Percentiles rank a stretch among this genome's conserved stretches.
phyloP scores from a whole-genome alignment of 2,888 invertebrate species.

The Gibbula magus region DNA sequence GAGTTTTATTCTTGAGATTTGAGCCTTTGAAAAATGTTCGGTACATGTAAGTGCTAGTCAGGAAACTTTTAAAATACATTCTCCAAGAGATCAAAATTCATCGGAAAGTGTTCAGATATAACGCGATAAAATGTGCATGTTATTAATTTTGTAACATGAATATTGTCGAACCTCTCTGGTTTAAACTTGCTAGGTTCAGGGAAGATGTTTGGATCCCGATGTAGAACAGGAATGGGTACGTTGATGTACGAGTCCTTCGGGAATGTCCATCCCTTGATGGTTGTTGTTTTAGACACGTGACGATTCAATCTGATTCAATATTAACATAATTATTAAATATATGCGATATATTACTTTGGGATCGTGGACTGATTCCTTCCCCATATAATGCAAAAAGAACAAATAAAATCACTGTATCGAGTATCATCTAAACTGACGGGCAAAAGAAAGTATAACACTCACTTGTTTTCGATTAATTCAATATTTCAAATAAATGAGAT shows the following conservation, averaged over 20 bases:
- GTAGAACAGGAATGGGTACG: slow-evolving; percentile 43
- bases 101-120: not conserved
- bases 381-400: too few relatives aligned
- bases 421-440: too few relatives aligned
- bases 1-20: too few relatives aligned
- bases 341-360: not conserved
- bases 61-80: not conserved
- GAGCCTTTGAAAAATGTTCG: too few relatives aligned
- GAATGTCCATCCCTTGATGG: slow-evolving; percentile 27
- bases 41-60: not conserved
- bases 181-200: slow-evolving; percentile 45
- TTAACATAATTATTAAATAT: not conserved
- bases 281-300: slow-evolving; percentile 28
- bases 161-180: slow-evolving; percentile 44
- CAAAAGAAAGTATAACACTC: too few relatives aligned
- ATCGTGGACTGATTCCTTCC: too few relatives aligned
- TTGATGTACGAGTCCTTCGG: slow-evolving; percentile 34
- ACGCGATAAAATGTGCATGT: too few relatives aligned
- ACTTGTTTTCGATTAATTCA: too few relatives aligned
- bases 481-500: too few relatives aligned
- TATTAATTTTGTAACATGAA: not conserved
- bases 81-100: not conserved
- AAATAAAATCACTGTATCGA: too few relatives aligned
- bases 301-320: slow-evolving; percentile 29
- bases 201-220: slow-evolving; percentile 42